Conservation (phyloP, 1,140 invertebrate species). For the Helicorthomorpha holstii region DNA sequence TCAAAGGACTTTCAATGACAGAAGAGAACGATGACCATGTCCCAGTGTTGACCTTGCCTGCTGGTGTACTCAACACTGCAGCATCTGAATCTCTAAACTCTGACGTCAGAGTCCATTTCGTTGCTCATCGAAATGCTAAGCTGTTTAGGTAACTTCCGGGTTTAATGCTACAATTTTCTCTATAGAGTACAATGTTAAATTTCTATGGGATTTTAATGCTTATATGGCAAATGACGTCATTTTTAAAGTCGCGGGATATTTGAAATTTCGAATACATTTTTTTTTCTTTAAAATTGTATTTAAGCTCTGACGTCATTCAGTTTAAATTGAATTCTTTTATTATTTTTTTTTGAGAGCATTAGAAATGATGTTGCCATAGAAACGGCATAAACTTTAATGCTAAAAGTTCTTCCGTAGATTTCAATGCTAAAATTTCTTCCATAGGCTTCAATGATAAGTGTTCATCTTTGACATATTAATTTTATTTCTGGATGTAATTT, state of each 20-base stretch:
- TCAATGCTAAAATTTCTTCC: too few relatives aligned
- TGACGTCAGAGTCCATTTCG: slow-evolving; percentile 15
- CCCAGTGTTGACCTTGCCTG: too few relatives aligned
- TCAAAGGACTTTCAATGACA: too few relatives aligned
- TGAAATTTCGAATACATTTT: not conserved
- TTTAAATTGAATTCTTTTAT: too few relatives aligned
- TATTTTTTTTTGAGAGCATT: not conserved
- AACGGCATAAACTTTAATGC: not conserved
- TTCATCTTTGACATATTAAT: not conserved
- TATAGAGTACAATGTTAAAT: not conserved
- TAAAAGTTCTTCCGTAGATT: slow-evolving; percentile 7
- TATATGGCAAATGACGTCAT: not conserved
- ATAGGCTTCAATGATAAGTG: not conserved
- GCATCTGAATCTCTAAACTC: not conserved
- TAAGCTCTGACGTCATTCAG: too few relatives aligned
- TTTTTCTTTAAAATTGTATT: not conserved
- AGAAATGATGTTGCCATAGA: not conserved
- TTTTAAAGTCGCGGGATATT: not conserved
- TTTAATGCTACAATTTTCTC: not conserved
- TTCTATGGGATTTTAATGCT: not conserved
- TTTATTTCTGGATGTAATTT: not conserved
- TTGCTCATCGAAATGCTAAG: slow-evolving; percentile 17
- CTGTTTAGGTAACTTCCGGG: slow-evolving; percentile 18
- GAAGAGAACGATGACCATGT: too few relatives aligned
- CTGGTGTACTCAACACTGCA: not conserved